Base-by-base conservation (phyloP, 2,888 invertebrate genomes). In the Rhingia rostrata region DNA sequence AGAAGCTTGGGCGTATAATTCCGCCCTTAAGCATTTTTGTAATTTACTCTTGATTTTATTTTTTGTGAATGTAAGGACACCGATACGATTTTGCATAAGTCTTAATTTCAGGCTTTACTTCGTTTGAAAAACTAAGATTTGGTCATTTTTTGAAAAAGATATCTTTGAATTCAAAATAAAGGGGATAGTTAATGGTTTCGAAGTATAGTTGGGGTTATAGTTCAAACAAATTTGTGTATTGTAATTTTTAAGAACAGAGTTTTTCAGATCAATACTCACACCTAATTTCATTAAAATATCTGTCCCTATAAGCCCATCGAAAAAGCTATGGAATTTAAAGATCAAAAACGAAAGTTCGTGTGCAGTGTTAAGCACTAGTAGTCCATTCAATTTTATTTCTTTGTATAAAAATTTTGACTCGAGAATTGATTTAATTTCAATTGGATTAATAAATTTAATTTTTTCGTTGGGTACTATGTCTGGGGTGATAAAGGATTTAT, bases 241-340 rank as follows among this genome's bases (percentile, higher is more conserved):
- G 6, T 61, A 3, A 12, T 7, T 61, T 61, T 47, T 22, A n/a
- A 61, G 12, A 39, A 47, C 7, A 7, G 49, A 63, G n/a, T 37
- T 63, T 37, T 63, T 14, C 22, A 63, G 35, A 37, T 63, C 49
- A 33, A 49, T 63, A 30, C 43, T 49, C 33, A 64, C 37, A 33
- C 22, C 37, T 32, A 64, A 45, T 37, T 49, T n/a, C 7, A 37
- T 64, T 7, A 51, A 22, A 10, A 64, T 64, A 9, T 51, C 49
- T 4, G 33, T 49, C 0, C 63, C 49, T 45, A 64, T 64, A 37
- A 64, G 37, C 32, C 37, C 37, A 35, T 49, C 63, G 2, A 64
- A 64, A 30, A 49, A 49, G 12, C 32, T 64, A 14, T 22, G 47
- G 33, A 49, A 64, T 12, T 49, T 64, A 6, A 47, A 64, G 9